Evolutionary conservation across 2,797 vertebrate species (phyloP), one percentile per base, ranked within the genome.

Genomic region (Cygnus olor): DNA sequence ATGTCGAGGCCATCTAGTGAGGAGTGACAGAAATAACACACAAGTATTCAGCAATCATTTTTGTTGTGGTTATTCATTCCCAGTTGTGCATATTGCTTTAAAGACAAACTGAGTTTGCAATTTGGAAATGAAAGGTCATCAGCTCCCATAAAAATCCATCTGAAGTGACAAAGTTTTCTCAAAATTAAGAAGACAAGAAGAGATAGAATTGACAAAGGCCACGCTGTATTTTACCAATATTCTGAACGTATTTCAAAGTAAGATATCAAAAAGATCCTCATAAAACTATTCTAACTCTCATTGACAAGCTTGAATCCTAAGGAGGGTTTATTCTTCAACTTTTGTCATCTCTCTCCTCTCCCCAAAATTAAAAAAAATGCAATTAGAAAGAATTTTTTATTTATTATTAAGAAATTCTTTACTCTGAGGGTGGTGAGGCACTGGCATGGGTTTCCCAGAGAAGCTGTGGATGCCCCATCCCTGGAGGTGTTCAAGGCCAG

Each of bases 21-120:
- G 38, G 0, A 0, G 44, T 38, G 16, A 61, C 1, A 2, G 19
- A 79, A 49, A 45, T 21, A 57, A 4, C 44, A 70, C 11, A 49
- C 72, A 71, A 10, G 47, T 5, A 38, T 25, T 49, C 28, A 36
- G 9, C 8, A 17, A 19, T 76, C 5, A 4, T 56, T 71, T 81
- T 34, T 73, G 3, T 25, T 77, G 38, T 68, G 10, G 3, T 47
- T 73, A 30, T 40, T 77, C n/a, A 40, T 22, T 82, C 56, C 56
- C 56, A 44, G 15, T 25, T 28, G 16, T 63, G 32, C 21, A 6
- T 79, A 28, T 60, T 81, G 8, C 47, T 56, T 51, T 86, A 24
- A 61, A 76, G n/a, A 9, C 44, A 80, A 66, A 34, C 25, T 69
- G 54, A 38, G 0, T 38, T 18, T 0, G 57, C 7, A 4, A 3